Evolutionary conservation across 2,888 invertebrate genomes (phyloP).

Genomic region (Drosophila pegasa): DNA sequence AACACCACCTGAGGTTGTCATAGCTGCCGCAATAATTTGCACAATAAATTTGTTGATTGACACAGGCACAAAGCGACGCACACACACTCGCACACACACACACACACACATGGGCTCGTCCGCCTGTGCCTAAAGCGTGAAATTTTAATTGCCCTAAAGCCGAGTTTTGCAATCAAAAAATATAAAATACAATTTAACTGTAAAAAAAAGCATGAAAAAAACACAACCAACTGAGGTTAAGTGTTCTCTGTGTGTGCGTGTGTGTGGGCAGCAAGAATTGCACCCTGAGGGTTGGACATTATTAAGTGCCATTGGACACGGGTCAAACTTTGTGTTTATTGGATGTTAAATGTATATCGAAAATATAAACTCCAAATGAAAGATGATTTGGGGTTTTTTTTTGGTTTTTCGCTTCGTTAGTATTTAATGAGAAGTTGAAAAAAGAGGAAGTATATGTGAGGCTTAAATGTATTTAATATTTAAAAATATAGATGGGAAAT

Average conservation of each 20-base stretch:
- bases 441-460: neutral
- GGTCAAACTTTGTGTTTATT: slow-evolving; percentile 50
- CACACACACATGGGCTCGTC: slow-evolving; percentile 7
- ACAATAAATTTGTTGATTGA: slow-evolving; percentile 66
- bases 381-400: neutral
- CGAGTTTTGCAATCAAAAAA: slow-evolving; percentile 45
- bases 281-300: slow-evolving; percentile 21
- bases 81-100: slow-evolving; percentile 8
- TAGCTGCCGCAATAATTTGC: slow-evolving; percentile 67
- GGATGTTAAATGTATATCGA: slow-evolving; percentile 44
- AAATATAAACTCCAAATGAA: slow-evolving; percentile 10
- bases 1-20: slow-evolving; percentile 72
- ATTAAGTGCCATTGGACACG: slow-evolving; percentile 38
- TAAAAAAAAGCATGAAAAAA: slow-evolving; percentile 14
- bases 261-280: neutral
- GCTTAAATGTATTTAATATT: neutral
- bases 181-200: slow-evolving; percentile 26
- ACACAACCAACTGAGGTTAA: slow-evolving; percentile 41
- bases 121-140: slow-evolving; percentile 64
- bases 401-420: neutral
- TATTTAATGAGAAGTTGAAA: neutral
- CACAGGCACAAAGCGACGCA: slow-evolving; percentile 40
- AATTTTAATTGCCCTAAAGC: slow-evolving; percentile 73
- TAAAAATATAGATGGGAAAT: too few relatives aligned
- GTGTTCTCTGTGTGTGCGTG: neutral